Base-by-base conservation (phyloP, 2,888 invertebrate genomes). In the Exephanes ischioxanthus region DNA sequence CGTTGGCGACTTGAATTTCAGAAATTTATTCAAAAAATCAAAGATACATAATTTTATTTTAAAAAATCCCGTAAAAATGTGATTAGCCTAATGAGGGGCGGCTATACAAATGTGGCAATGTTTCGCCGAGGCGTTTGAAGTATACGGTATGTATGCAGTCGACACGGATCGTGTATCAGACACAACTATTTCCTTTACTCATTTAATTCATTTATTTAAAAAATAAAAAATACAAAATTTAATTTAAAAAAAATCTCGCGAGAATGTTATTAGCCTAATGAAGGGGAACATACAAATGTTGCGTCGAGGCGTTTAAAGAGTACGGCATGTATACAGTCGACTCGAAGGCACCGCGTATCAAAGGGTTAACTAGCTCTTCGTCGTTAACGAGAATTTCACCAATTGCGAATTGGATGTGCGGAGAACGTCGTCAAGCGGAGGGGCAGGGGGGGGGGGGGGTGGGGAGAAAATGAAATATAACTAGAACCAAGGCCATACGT, bases 401-500 rank as follows among this genome's bases (percentile, higher is more conserved):
- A 55, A 55, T 55, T 22, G 55, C 55, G 55, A 55, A 22, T 55
- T 11, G 22, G 55, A 55, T 22, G 55, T 55, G 22, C 55, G 51
- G n/a, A 51, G 51, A 51, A n/a, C 51, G 51, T 41, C 9, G 51
- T 3, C n/a, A 16, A 7, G 19, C 37, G 5, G 37, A 7, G 30
- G 30, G 30, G 33, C 0, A 1, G 37, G 37, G 37, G 37, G 37
- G 37, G 37, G 4, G 30, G 30, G 33, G 37, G 1, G 7, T 0
- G 7, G 7, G 41, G 41, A 11, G 55, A 19, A 55, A 55, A 55
- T 55, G 22, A n/a, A 55, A 55, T 55, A 22, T 22, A 55, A 55
- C 19, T 55, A 61, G 30, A 61, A 26, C 6, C 61, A 61, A 61
- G 61, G 61, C 30, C 61, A n/a, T 61, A 26, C 30, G 26, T 61